phyloP scores from a whole-genome alignment of 2,888 invertebrate species.

The Conus canariensis region DNA sequence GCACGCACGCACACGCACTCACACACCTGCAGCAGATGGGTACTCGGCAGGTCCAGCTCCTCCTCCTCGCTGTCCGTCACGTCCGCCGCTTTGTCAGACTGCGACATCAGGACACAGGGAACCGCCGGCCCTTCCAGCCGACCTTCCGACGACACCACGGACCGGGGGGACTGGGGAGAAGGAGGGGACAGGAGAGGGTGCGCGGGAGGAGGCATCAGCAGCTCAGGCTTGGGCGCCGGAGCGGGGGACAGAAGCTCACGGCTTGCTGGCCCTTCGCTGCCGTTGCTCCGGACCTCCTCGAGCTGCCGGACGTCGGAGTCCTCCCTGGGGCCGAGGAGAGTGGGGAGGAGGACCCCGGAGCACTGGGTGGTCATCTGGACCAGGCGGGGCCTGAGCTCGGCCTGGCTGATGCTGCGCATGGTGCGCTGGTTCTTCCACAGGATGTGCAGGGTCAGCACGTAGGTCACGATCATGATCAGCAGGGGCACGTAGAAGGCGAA shows the following conservation, averaged over 20 bases:
- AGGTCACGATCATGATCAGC: conserved; percentile 95
- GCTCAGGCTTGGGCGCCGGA: background rate
- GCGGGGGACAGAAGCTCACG: background rate
- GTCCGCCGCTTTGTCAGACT: background rate
- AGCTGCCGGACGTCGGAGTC: background rate
- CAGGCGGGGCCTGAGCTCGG: conserved; percentile 49
- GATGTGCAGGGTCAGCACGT: conserved; percentile 92
- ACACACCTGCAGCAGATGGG: conserved; percentile 24
- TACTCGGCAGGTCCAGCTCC: conserved; percentile 37
- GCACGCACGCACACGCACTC: background rate
- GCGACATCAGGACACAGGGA: background rate
- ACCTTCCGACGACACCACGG: background rate
- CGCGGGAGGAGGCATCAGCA: conserved; percentile 5
- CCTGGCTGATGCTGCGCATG: conserved; percentile 61
- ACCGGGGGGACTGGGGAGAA: background rate
- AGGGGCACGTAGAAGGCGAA: conserved; percentile 97
- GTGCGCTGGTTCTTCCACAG: conserved; percentile 86
- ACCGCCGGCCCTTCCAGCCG: background rate
- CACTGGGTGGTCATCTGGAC: conserved; percentile 50
- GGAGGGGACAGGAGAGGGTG: background rate
- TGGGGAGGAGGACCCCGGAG: conserved; percentile 37
- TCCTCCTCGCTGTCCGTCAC: conserved; percentile 27
- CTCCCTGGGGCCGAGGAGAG: background rate
- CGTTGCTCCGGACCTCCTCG: background rate
- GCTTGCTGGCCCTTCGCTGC: no score